Percentiles rank a stretch among this genome's conserved stretches.
Conservation (phyloP, 2,113 vertebrate species). For the Argyrosomus japonicus region DNA sequence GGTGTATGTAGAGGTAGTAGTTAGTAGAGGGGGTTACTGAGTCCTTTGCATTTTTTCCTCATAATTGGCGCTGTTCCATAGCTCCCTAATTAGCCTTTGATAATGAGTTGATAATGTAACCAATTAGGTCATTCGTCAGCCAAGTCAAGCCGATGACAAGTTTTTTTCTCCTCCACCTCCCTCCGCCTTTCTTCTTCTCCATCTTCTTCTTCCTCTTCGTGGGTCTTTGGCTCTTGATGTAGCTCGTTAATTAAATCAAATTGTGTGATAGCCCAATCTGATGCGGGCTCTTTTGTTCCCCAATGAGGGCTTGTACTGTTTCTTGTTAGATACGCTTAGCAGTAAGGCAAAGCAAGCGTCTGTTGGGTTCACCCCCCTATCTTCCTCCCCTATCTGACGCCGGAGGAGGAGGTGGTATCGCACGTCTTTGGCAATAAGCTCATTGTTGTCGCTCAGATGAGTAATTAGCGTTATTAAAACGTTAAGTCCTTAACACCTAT, state of each 20-base stretch:
- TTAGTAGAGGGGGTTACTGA: slow-evolving; percentile 50
- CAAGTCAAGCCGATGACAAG: slow-evolving; percentile 67
- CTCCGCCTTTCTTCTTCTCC: neutral
- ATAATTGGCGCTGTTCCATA: slow-evolving; percentile 88
- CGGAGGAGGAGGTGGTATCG: slow-evolving; percentile 31
- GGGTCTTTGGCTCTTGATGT: slow-evolving; percentile 76
- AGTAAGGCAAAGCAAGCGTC: slow-evolving; percentile 32
- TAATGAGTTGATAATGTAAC: slow-evolving; percentile 87
- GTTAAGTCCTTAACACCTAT: slow-evolving; percentile 71
- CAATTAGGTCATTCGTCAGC: slow-evolving; percentile 86
- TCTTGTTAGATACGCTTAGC: slow-evolving; percentile 55
- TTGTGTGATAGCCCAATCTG: slow-evolving; percentile 84
- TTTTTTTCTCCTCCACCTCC: slow-evolving; percentile 28
- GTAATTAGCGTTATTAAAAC: slow-evolving; percentile 78
- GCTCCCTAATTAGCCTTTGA: slow-evolving; percentile 89
- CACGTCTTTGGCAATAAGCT: slow-evolving; percentile 65
- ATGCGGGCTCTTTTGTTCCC: slow-evolving; percentile 81
- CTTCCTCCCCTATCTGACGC: slow-evolving; percentile 58
- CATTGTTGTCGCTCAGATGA: slow-evolving; percentile 73
- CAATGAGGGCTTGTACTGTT: slow-evolving; percentile 76
- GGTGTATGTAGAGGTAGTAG: slow-evolving; percentile 28
- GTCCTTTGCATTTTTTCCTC: slow-evolving; percentile 84
- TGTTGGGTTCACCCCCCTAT: slow-evolving; percentile 44
- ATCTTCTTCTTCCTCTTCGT: slow-evolving; percentile 14
- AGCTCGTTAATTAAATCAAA: slow-evolving; percentile 89